Base-by-base conservation (phyloP, 2,797 vertebrate species). In the Chelon labrosus region DNA sequence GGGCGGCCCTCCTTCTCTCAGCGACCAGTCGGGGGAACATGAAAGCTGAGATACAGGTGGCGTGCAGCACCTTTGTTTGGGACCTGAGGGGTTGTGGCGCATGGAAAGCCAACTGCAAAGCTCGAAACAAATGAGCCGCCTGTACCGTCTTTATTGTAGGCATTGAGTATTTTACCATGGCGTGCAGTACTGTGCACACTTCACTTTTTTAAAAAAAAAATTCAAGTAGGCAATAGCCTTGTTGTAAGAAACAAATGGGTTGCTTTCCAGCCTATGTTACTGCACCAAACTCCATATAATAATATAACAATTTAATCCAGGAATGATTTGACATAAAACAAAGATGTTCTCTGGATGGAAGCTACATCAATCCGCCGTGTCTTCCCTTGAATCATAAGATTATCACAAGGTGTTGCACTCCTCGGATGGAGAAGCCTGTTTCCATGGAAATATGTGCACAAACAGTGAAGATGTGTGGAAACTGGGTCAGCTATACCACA, bases 31-130 rank as follows among this genome's bases (percentile, higher is more conserved):
- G 81, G 82, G 14, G 85, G 70, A 82, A 85, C 89, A 82, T 93
- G 85, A 83, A 93, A 91, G 91, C 84, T 72, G 83, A 93, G 92
- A 89, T 79, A 59, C 81, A 2, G 86, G 90, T 35, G 70, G 59
- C 89, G 65, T 81, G 75, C 76, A 2, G 60, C 16, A 16, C 86
- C 88, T 93, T 93, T 93, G 77, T 92, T 73, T 83, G 70, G 87
- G 31, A 53, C 59, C 49, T 49, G 73, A 79, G 75, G 31, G 78
- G 85, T 73, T 39, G 54, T 63, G 85, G 77, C 81, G 90, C 73
- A 55, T 83, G 74, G 62, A 83, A 70, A 79, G 82, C 80, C 80
- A n/a, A 25, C 75, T 71, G 80, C 86, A 89, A 84, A 90, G 89
- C 86, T 84, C 50, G 73, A 19, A 67, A 90, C 66, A 81, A 89